Conservation (phyloP, 2,888 invertebrate genomes). For the Stomorhina lunata region DNA sequence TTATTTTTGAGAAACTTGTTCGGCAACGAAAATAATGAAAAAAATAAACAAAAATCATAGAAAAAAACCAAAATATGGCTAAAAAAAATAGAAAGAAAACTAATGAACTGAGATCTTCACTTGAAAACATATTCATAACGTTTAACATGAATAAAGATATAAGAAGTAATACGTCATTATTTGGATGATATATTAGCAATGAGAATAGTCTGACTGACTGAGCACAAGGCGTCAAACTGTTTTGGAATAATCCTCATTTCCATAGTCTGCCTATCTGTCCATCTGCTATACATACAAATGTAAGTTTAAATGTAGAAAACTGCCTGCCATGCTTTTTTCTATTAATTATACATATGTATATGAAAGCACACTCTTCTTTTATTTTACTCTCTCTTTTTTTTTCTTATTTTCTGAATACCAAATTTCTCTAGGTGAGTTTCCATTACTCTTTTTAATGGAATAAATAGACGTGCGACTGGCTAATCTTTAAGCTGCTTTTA, state of each 20-base stretch:
- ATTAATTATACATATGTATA: background rate
- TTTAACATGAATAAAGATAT: too few relatives aligned
- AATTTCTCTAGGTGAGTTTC: constrained; percentile 9
- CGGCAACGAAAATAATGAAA: background rate
- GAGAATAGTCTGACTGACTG: too few relatives aligned
- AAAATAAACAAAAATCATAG: constrained; percentile 2
- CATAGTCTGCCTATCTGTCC: background rate
- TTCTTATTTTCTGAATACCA: background rate
- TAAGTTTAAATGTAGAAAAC: too few relatives aligned
- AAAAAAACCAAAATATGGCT: background rate
- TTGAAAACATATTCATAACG: background rate
- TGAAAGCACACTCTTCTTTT: background rate
- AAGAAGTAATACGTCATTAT: too few relatives aligned
- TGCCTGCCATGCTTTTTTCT: background rate
- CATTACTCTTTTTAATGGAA: constrained; percentile 1
- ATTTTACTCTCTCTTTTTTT: background rate
- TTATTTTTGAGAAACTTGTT: constrained; percentile 31
- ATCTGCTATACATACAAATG: too few relatives aligned
- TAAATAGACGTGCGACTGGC: too few relatives aligned
- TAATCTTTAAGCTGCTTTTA: constrained; percentile 53
- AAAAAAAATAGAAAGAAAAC: background rate
- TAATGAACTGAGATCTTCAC: background rate
- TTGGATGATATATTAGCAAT: too few relatives aligned
- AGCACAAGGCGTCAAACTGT: too few relatives aligned
- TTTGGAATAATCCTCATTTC: background rate